phyloP scores from a whole-genome alignment of 2,888 invertebrate species.

The Cantharis rustica region DNA sequence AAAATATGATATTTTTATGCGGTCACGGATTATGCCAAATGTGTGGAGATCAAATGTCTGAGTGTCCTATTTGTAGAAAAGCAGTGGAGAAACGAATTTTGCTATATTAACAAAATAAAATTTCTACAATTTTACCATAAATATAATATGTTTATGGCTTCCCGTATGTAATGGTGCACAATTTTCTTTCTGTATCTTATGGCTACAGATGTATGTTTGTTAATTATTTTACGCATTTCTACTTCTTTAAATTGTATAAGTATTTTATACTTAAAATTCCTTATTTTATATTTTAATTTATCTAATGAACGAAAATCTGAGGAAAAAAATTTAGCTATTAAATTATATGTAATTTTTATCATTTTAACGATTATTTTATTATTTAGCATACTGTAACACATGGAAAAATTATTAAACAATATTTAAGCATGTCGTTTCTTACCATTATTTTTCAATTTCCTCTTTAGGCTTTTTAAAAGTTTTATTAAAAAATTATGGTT shows the following conservation, averaged over 20 bases:
- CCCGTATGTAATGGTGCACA: neutral
- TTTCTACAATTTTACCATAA: neutral
- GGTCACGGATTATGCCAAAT: conserved; percentile 98
- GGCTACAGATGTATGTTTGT: neutral
- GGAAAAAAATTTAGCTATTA: neutral
- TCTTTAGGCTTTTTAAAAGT: too few species aligned
- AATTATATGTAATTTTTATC: neutral
- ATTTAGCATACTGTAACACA: neutral
- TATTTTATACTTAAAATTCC: neutral
- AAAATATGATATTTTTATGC: conserved; percentile 98
- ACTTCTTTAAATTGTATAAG: neutral
- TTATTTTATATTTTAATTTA: neutral
- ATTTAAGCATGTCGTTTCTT: neutral
- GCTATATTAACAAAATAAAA: conserved; percentile 66
- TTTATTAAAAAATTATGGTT: too few species aligned
- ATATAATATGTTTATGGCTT: neutral
- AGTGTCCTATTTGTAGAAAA: conserved; percentile 97
- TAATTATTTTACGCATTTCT: neutral
- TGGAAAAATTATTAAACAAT: neutral
- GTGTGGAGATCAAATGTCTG: conserved; percentile 97
- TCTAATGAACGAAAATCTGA: neutral
- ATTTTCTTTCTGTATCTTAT: neutral
- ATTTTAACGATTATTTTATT: neutral
- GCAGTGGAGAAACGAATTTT: conserved; percentile 94
- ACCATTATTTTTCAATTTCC: neutral